A percentile compares a stretch with the other conserved stretches of the same genome.
Conservation (phyloP, 1,140 invertebrate species). For the Listronotus oregonensis region DNA sequence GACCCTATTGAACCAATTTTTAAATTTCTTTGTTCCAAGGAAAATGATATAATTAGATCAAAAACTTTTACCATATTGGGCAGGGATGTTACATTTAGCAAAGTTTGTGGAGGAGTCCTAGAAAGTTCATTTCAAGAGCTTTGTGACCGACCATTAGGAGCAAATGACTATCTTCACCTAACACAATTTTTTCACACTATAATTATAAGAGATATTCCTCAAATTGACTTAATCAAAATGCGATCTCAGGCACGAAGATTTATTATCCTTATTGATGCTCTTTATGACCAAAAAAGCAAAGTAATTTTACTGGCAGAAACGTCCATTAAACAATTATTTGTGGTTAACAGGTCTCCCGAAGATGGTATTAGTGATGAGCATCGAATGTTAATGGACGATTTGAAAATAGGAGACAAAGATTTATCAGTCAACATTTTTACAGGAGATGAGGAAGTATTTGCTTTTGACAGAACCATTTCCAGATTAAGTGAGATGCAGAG, state of each 20-base stretch:
- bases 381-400: conserved; percentile 91
- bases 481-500: conserved; percentile 95
- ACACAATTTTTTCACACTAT: conserved; percentile 94
- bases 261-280: conserved; percentile 95
- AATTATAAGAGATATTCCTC: conserved; percentile 87
- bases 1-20: conserved; percentile 85
- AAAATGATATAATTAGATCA: conserved; percentile 87
- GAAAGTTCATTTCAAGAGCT: conserved; percentile 91
- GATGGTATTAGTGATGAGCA: conserved; percentile 71
- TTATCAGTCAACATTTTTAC: conserved; percentile 88
- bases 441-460: conserved; percentile 96
- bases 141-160: conserved; percentile 89
- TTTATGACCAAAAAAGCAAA: conserved; percentile 92
- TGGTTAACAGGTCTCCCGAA: conserved; percentile 57
- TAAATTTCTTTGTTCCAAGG: conserved; percentile 84
- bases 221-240: conserved; percentile 71
- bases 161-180: conserved; percentile 92
- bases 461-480: conserved; percentile 92
- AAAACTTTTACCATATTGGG: conserved; percentile 85
- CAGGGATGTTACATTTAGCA: conserved; percentile 84
- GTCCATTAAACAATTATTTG: conserved; percentile 78
- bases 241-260: conserved; percentile 90
- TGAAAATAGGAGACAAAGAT: conserved; percentile 73
- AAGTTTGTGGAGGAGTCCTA: conserved; percentile 89
- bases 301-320: conserved; percentile 72